Percentiles rank a stretch among this genome's conserved stretches.
phyloP scores from a whole-genome alignment of 2,888 invertebrate genomes.

The Lycocerus yunnanus region DNA sequence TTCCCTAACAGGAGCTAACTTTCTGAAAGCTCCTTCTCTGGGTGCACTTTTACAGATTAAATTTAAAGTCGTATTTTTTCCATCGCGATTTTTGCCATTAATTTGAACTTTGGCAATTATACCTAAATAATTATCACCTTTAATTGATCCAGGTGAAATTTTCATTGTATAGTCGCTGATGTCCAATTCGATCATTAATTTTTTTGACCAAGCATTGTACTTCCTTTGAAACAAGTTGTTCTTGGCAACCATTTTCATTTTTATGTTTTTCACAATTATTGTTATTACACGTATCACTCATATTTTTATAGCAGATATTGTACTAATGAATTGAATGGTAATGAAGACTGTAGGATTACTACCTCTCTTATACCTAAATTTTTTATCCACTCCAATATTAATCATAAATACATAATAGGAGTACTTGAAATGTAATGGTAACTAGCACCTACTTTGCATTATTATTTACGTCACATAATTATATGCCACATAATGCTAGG shows the following conservation, averaged over 20 bases:
- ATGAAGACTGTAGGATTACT: neutral
- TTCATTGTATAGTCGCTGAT: conserved; percentile 21
- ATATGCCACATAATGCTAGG: neutral
- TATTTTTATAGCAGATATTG: neutral
- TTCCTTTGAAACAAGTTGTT: conserved; percentile 4
- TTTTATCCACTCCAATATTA: neutral
- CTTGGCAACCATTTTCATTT: neutral
- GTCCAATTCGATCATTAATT: conserved; percentile 21
- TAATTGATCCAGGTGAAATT: conserved; percentile 34
- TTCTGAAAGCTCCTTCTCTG: conserved; percentile 33
- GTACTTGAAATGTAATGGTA: neutral
- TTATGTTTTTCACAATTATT: neutral
- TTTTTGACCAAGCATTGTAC: conserved; percentile 3
- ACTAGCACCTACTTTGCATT: neutral
- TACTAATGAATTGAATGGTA: neutral
- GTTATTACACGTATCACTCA: neutral
- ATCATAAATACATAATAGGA: neutral
- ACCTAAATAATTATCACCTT: conserved; percentile 44
- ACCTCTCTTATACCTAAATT: neutral
- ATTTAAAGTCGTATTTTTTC: conserved; percentile 23
- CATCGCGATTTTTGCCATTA: conserved; percentile 19
- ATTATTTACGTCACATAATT: neutral
- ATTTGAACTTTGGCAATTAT: conserved; percentile 34
- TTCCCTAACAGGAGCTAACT: conserved; percentile 32
- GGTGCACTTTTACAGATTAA: conserved; percentile 45